Percentiles rank a stretch among this genome's conserved stretches.
phyloP scores from a whole-genome alignment of 2,797 vertebrate species.

The Melanotaenia boesemani region DNA sequence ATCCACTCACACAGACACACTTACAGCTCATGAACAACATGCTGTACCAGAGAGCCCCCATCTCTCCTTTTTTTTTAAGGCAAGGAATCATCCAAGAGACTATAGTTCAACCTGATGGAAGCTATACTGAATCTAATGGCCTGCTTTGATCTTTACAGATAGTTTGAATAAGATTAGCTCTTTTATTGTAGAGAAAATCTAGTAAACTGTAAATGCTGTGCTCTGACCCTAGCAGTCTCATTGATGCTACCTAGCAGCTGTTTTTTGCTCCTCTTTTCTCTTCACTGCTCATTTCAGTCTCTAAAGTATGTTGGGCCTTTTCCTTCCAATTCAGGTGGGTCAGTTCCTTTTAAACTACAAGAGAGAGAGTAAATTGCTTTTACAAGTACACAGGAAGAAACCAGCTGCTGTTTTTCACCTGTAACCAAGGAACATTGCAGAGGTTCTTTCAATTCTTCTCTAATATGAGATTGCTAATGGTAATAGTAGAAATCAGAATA shows the following conservation, averaged over 20 bases:
- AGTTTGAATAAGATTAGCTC: conserved; percentile 44
- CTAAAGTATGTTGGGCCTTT: neutral
- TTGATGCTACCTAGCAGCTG: conserved; percentile 26
- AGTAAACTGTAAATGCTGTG: conserved; percentile 31
- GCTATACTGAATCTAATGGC: conserved; percentile 34
- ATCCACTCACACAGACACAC: too few species aligned
- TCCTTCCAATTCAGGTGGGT: too few species aligned
- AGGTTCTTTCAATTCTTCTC: neutral
- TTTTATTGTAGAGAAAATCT: conserved; percentile 40
- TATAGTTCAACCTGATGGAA: conserved; percentile 30
- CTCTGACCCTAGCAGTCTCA: conserved; percentile 17
- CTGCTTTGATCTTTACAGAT: conserved; percentile 25
- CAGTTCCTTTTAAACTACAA: conserved; percentile 32
- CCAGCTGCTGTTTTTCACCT: conserved; percentile 33
- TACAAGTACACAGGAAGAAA: conserved; percentile 12
- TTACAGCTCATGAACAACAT: too few species aligned
- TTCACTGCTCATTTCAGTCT: conserved; percentile 9
- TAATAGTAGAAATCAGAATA: neutral
- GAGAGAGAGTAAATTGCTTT: conserved; percentile 27
- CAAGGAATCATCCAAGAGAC: conserved; percentile 13
- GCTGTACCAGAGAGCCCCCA: too few species aligned
- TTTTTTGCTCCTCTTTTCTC: conserved; percentile 20
- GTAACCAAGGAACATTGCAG: conserved; percentile 10
- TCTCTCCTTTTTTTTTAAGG: neutral
- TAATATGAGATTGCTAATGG: neutral